These are phyloP conservation scores for Penaeus chinensis DNA, from an alignment of 1,140 invertebrate species.

Conservation along the genomic window DNA sequence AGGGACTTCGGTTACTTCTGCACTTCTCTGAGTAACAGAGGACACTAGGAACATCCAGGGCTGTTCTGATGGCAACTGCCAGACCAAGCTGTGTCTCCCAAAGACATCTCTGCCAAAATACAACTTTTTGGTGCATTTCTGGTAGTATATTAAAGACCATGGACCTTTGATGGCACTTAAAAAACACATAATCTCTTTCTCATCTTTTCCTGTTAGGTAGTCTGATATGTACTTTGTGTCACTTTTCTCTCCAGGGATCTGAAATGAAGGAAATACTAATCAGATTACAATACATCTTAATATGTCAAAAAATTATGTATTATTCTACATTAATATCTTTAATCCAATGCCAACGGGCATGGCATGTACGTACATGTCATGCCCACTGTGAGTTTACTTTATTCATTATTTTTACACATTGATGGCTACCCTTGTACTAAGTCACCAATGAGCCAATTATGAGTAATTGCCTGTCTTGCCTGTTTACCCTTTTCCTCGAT, in stretches of 20 bases:
- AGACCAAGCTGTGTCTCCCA: conserved; percentile 85
- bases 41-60: conserved; percentile 68
- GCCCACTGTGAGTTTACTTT: too few species aligned
- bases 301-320: not conserved
- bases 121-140: conserved; percentile 74
- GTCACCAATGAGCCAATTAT: too few species aligned
- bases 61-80: conserved; percentile 70
- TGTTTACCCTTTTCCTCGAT: too few species aligned
- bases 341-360: too few species aligned
- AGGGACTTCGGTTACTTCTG: conserved; percentile 55
- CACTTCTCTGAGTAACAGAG: conserved; percentile 74
- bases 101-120: conserved; percentile 89
- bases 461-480: too few species aligned
- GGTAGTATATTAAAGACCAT: conserved; percentile 84
- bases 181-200: conserved; percentile 69
- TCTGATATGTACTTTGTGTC: conserved; percentile 66
- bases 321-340: not conserved
- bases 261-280: conserved; percentile 63
- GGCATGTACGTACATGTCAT: too few species aligned
- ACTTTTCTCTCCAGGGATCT: conserved; percentile 60
- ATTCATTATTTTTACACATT: too few species aligned
- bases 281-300: conserved; percentile 64
- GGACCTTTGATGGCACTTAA: conserved; percentile 80
- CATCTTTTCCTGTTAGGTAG: conserved; percentile 53
- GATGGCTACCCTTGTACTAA: too few species aligned